Evolutionary conservation across 2,113 vertebrate genomes (phyloP), one percentile per base, ranked within the genome.

Genomic region (Geococcyx californianus): DNA sequence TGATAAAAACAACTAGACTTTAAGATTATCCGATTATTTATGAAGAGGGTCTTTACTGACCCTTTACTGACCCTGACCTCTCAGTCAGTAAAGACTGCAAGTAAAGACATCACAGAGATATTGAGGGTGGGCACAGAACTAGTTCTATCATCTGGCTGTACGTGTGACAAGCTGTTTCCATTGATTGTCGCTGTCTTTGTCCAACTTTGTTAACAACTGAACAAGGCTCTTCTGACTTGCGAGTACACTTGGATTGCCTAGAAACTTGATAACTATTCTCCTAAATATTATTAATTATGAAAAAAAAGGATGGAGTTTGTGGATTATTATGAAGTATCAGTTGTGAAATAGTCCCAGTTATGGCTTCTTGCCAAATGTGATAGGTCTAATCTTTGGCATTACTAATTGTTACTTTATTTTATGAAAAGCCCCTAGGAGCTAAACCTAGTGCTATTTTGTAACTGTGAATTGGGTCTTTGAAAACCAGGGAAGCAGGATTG

Each of bases 81-180:
- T 59, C 31, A 24, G 21, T 42, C 17, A 58, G 36, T 77, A 11
- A 64, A 6, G 10, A 72, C 33, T 25, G 7, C 13, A 51, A 58
- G 19, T 70, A 56, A 82, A 69, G 42, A 58, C 36, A 70, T 11
- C 31, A 56, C 25, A 42, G 34, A 47, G 9, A 52, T 1, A 56
- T 14, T 33, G 33, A 42, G 29, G 75, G 76, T 68, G 45, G 19
- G 36, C 36, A 38, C 5, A 74, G 7, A 58, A 77, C 18, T 49
- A 36, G 21, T 55, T 40, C 9, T 47, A 29, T 40, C 0, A 0
- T 6, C 16, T 49, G 31, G 21, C 12, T 69, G 40, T 1, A 2
- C 63, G 9, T 42, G 63, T 69, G n/a, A 4, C 38, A 75, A 62
- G 16, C 5, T 69, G 21, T 47, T 89, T 68, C 29, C 24, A 47